phyloP scores from a whole-genome alignment of 2,888 invertebrate species.

The Athalia cordata region DNA sequence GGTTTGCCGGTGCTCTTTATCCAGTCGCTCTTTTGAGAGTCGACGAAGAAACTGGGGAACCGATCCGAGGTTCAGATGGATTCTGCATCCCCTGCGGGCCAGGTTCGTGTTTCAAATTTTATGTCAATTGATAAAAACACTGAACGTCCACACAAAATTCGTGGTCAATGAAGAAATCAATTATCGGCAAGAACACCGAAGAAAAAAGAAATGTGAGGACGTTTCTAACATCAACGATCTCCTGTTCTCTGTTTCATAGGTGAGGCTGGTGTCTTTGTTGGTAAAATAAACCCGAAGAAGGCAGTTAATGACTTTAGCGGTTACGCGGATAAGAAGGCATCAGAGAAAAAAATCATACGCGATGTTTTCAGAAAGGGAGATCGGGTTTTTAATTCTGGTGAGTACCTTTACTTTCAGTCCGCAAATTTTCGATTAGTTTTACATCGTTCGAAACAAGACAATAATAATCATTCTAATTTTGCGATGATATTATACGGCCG shows the following conservation, averaged over 20 bases:
- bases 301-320: conserved; percentile 81
- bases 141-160: not conserved
- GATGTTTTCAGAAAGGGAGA: conserved; percentile 92
- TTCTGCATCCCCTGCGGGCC: conserved; percentile 87
- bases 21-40: conserved; percentile 83
- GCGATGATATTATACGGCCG: too few species aligned
- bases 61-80: conserved; percentile 77
- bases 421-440: not conserved
- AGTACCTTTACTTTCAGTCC: conserved; percentile 40
- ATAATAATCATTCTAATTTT: too few species aligned
- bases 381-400: conserved; percentile 88
- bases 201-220: not conserved
- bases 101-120: conserved; percentile 69
- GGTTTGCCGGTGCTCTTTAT: conserved; percentile 75
- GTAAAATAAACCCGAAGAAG: conserved; percentile 79
- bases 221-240: too few species aligned
- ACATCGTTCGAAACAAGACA: too few species aligned
- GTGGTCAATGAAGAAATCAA: not conserved
- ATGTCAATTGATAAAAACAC: not conserved
- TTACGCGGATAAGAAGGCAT: conserved; percentile 83
- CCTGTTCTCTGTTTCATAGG: conserved; percentile 70
- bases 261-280: conserved; percentile 90
- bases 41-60: conserved; percentile 79
- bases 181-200: not conserved
- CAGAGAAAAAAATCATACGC: conserved; percentile 87